A percentile compares a stretch with the other conserved stretches of the same genome.
phyloP scores from a whole-genome alignment of 2,888 invertebrate genomes.

The Minunthozetes semirufus region DNA sequence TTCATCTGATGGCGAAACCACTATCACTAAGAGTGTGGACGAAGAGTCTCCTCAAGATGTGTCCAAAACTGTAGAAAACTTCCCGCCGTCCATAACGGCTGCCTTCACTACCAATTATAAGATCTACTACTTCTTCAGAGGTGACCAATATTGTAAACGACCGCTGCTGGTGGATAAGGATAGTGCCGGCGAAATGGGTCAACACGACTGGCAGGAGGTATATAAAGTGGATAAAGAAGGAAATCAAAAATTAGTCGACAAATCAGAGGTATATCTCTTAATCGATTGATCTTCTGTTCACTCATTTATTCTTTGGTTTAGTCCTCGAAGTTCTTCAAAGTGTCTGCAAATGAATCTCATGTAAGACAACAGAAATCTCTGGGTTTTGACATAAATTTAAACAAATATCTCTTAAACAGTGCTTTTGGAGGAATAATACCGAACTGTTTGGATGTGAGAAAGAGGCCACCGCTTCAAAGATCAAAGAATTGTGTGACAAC shows the following conservation, averaged over 20 bases:
- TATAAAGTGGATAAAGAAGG: neutral
- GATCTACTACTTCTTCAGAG: constrained; percentile 5
- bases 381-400: neutral
- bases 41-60: neutral
- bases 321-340: neutral
- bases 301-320: neutral
- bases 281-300: neutral
- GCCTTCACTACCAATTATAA: neutral
- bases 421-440: neutral
- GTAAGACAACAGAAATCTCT: neutral
- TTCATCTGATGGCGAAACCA: neutral
- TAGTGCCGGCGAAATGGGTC: neutral
- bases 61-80: neutral
- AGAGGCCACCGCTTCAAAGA: neutral
- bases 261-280: neutral
- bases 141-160: neutral
- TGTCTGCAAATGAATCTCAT: neutral
- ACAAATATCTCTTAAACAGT: neutral
- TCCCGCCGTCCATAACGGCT: neutral
- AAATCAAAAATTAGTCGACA: neutral
- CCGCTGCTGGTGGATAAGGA: neutral
- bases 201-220: neutral
- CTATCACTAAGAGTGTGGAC: neutral
- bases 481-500: neutral
- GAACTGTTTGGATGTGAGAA: neutral